These are phyloP conservation scores for Drosophila ironensis DNA, from an alignment of 1,140 invertebrate species.

Conservation along the genomic window DNA sequence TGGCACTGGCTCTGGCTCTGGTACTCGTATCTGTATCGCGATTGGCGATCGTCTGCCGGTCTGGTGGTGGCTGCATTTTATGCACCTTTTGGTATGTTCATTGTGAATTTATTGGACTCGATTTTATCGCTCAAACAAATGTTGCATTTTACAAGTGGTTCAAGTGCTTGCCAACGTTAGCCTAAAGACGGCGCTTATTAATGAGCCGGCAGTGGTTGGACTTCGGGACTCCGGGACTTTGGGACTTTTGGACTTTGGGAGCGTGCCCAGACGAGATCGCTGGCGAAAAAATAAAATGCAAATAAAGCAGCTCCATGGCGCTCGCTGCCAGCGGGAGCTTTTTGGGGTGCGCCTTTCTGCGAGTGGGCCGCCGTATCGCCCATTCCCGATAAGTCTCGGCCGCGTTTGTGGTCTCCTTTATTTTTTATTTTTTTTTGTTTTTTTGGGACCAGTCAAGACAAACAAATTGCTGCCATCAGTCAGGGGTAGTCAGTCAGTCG, in stretches of 20 bases:
- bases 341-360: slow-evolving; percentile 2
- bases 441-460: slow-evolving; percentile 36
- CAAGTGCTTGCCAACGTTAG: slow-evolving; percentile 66
- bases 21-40: slow-evolving; percentile 42
- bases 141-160: slow-evolving; percentile 80
- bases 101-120: slow-evolving; percentile 80
- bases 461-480: slow-evolving; percentile 70
- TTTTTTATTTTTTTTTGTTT: neutral
- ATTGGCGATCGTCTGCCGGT: slow-evolving; percentile 62
- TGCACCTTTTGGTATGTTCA: slow-evolving; percentile 79
- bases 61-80: slow-evolving; percentile 63
- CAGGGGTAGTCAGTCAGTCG: slow-evolving; percentile 44
- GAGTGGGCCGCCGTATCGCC: slow-evolving; percentile 11
- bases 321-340: neutral
- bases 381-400: slow-evolving; percentile 22
- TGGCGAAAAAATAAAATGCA: neutral
- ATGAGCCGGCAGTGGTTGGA: slow-evolving; percentile 49
- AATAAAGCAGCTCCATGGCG: too few relatives aligned
- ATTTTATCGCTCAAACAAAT: slow-evolving; percentile 81
- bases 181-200: slow-evolving; percentile 76
- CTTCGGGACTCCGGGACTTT: slow-evolving; percentile 19
- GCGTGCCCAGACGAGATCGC: slow-evolving; percentile 35
- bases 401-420: slow-evolving; percentile 4
- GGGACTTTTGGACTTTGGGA: slow-evolving; percentile 14
- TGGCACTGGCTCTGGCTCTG: slow-evolving; percentile 30